Evolutionary conservation across 1,140 invertebrate species (phyloP), one percentile per base, ranked within the genome.

Genomic region (Drosophila kikkawai): DNA sequence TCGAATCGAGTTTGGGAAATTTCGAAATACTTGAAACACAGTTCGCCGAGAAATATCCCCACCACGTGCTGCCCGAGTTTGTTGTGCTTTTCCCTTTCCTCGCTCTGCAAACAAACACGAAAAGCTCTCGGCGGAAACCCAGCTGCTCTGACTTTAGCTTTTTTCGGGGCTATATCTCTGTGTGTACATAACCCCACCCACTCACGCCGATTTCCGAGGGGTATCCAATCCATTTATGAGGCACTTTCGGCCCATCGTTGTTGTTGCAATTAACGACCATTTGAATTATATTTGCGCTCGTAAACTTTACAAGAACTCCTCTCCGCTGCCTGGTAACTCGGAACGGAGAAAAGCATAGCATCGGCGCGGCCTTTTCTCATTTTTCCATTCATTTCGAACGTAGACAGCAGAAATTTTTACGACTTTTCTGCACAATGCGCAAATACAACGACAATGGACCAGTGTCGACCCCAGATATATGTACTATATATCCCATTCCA

Each of bases 281-380:
- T 91, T 91, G 88, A 91, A 91, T 91, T 91, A 91, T 91, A 91
- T 91, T 91, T 91, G 88, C 70, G 88, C 90, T 91, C 88, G 84
- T 91, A 91, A 91, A 91, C 81, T 91, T 91, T 91, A 91, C 88
- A 91, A 91, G 82, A 91, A 91, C 87, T 60, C 41, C 55, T 55
- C 59, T 22, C 34, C 15, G 15, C 15, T 8, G 42, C 42, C 17
- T 1, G 51, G 51, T 17, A 37, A 7, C 36, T 55, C 19, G n/a
- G 39, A 15, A 41, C 17, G 36, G 45, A 47, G 29, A 34, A 39
- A 37, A 22, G 41, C 17, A 22, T 26, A 47, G 56, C 42, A 50
- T 48, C 55, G 22, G 13, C 8, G 39, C 32, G 63, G 67, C 53
- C 50, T 71, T 55, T 69, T 36, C 58, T 19, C 57, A 61, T 61